Base-by-base conservation (phyloP, 2,888 invertebrate genomes). In the Eupithecia inturbata region DNA sequence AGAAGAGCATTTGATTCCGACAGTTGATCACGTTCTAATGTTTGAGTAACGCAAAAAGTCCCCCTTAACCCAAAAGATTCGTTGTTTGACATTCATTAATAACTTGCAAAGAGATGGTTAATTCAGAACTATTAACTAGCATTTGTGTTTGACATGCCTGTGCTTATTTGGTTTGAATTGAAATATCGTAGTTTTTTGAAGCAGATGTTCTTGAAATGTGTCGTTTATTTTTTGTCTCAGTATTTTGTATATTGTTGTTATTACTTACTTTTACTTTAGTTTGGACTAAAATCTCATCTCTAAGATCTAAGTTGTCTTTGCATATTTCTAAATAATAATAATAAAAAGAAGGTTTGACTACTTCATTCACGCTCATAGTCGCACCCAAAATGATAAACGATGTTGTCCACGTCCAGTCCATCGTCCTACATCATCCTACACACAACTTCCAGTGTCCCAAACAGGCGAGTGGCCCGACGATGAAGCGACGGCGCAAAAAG, bases 1-100 rank as follows among this genome's bases (percentile, higher is more conserved):
- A 88, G 87, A 84, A 80, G 77, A 79, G 83, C 84, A 82, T 86
- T 85, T 85, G 82, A 84, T 84, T 86, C 80, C 74, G 82, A 86
- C 83, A 81, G 80, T 77, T 74, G 79, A 82, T 78, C 79, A 74
- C 75, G 79, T 73, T 80, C 75, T 75, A 73, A 77, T 75, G 71
- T 75, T 73, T 49, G 63, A 75, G 33, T 70, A 33, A 67, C 70
- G 67, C 62, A 67, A 67, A 74, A 67, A 41, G 53, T 26, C 67
- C 74, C 70, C 70, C 71, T 60, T 67, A 70, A 74, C 71, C 49
- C 70, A 70, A 72, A 74, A 26, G 22, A 57, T 22, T 49, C n/a
- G 57, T 26, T 28, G 62, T 74, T 74, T 68, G 62, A 76, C 76
- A 71, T 68, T 49, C 68, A 71, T 73, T 67, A 73, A 71, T 76